phyloP scores from a whole-genome alignment of 1,140 invertebrate species.

The Eurosta solidaginis region DNA sequence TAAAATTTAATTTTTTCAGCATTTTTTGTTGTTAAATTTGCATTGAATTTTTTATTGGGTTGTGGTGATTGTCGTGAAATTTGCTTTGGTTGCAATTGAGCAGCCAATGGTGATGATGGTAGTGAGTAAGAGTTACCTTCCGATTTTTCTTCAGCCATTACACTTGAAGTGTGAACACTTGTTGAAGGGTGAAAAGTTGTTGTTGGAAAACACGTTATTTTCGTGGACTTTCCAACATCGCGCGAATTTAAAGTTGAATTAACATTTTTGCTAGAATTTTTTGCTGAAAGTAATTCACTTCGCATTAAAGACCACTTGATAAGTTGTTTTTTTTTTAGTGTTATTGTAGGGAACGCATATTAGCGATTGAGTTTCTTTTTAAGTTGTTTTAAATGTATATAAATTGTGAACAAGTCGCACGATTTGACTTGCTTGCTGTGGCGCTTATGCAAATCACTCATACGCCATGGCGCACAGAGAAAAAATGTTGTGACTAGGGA shows the following conservation, averaged over 20 bases:
- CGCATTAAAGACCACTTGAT: conserved; percentile 15
- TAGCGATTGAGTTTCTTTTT: neutral
- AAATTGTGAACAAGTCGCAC: too few relatives aligned
- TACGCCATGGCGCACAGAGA: too few relatives aligned
- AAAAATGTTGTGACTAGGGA: too few relatives aligned
- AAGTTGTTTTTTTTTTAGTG: neutral
- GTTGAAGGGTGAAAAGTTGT: neutral
- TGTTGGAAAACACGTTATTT: too few relatives aligned
- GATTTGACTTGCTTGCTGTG: too few relatives aligned
- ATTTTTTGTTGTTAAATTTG: neutral
- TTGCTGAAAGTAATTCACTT: neutral
- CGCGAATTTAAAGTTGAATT: neutral
- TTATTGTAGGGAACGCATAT: neutral
- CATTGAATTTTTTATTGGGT: neutral
- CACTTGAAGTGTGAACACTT: neutral
- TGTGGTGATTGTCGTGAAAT: neutral
- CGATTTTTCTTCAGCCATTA: neutral
- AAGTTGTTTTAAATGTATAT: too few relatives aligned
- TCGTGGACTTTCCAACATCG: too few relatives aligned
- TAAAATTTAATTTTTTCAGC: neutral
- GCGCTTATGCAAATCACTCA: too few relatives aligned
- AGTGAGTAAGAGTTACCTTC: neutral
- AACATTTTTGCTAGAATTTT: neutral
- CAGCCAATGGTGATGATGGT: neutral
- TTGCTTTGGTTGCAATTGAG: neutral